Evolutionary conservation across 2,797 vertebrate genomes (phyloP).

Genomic region (Sebastiscus tertius): DNA sequence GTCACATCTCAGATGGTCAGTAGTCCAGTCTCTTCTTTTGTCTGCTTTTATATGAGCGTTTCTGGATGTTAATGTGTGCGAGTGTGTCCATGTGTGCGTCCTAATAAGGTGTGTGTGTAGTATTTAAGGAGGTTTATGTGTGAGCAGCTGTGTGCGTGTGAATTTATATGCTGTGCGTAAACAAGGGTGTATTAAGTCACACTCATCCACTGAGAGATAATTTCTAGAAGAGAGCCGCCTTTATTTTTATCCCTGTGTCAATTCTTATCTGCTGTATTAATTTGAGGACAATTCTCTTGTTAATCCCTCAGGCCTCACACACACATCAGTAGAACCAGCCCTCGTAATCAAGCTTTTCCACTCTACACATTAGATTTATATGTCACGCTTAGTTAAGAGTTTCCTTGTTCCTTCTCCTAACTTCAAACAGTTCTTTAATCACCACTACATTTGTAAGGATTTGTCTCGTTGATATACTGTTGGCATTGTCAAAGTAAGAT

Average conservation of each 20-base stretch:
- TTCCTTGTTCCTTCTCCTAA: not conserved
- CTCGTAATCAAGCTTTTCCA: constrained; percentile 2
- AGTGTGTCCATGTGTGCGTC: not conserved
- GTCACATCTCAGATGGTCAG: not conserved
- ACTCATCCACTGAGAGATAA: constrained; percentile 12
- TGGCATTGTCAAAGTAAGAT: not conserved
- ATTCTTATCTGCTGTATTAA: constrained; percentile 31
- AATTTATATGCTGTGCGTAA: constrained; percentile 4
- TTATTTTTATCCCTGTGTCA: constrained; percentile 46
- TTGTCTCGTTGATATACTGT: not conserved
- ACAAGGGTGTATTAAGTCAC: not conserved
- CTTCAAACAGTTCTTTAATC: not conserved
- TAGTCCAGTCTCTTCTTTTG: not conserved
- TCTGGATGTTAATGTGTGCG: not conserved
- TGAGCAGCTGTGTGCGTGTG: not conserved
- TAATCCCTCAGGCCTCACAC: constrained; percentile 23
- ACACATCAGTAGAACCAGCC: not conserved
- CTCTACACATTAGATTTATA: not conserved
- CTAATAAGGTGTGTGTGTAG: not conserved
- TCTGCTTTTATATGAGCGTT: not conserved
- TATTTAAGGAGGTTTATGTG: not conserved
- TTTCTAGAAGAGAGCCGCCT: constrained; percentile 3
- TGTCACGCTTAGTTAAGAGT: not conserved
- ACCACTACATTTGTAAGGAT: not conserved
- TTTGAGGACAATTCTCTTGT: constrained; percentile 29